phyloP scores from a whole-genome alignment of 2,888 invertebrate genomes.

The Gymnosoma rotundatum region DNA sequence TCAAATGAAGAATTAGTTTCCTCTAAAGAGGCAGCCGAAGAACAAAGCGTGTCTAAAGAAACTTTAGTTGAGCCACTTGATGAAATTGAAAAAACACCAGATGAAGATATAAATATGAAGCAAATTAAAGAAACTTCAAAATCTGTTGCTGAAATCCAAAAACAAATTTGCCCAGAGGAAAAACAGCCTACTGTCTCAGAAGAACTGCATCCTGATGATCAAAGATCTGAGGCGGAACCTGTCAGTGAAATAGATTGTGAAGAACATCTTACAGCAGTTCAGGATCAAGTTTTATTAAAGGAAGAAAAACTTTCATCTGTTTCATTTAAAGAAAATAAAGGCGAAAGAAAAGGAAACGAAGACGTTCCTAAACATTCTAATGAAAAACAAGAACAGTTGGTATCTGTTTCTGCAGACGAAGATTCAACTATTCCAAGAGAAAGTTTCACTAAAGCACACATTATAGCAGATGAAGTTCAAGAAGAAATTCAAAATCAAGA shows the following conservation, averaged over 20 bases:
- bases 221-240: neutral
- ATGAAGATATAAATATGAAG: neutral
- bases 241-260: neutral
- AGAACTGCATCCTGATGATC: neutral
- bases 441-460: neutral
- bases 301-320: neutral
- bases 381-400: neutral
- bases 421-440: neutral
- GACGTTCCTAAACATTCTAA: neutral
- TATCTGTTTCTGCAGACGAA: neutral
- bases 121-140: neutral
- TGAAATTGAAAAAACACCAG: neutral
- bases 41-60: neutral
- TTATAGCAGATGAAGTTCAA: neutral
- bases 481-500: neutral
- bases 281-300: neutral
- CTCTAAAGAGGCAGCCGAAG: neutral
- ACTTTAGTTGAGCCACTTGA: neutral
- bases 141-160: neutral
- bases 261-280: neutral
- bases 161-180: too few species aligned
- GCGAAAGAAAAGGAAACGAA: too few species aligned
- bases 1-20: neutral
- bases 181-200: neutral
- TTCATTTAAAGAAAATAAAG: neutral